Conservation (phyloP, 1,140 invertebrate species). For the Gryon sp. region DNA sequence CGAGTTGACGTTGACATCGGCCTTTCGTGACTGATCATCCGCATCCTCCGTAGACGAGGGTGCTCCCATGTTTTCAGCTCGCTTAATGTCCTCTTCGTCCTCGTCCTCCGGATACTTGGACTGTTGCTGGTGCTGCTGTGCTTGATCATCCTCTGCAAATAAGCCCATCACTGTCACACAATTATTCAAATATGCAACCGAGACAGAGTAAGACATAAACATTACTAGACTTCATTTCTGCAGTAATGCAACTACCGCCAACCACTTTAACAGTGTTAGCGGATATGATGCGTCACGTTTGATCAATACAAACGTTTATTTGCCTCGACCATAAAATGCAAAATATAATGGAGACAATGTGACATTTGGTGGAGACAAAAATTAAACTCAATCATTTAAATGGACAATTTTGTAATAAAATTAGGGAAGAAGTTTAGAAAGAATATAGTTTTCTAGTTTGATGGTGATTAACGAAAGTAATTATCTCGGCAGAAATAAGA, state of each 20-base stretch:
- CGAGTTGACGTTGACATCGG: constrained; percentile 32
- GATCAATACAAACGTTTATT: constrained; percentile 8
- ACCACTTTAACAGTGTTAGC: constrained; percentile 18
- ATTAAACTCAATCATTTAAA: no score
- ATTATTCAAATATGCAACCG: constrained; percentile 37
- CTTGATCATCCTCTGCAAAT: constrained; percentile 50
- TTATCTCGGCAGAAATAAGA: no score
- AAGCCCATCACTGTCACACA: constrained; percentile 53
- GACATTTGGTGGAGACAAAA: no score
- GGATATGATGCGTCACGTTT: constrained; percentile 18
- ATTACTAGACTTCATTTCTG: constrained; percentile 20
- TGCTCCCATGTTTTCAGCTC: constrained; percentile 40
- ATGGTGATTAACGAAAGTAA: no score
- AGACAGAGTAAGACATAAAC: constrained; percentile 14
- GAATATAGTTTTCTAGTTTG: no score
- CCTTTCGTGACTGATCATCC: constrained; percentile 42
- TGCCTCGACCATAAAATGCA: no score
- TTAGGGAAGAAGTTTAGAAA: no score
- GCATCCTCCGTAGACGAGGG: constrained; percentile 26
- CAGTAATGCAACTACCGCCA: constrained; percentile 32
- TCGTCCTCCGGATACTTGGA: constrained; percentile 43
- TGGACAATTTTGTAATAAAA: no score
- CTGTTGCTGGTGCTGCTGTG: constrained; percentile 26
- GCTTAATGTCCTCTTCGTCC: constrained; percentile 46
- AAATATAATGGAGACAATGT: no score